phyloP scores from a whole-genome alignment of 2,797 vertebrate genomes.

The Tolypeutes matacus region DNA sequence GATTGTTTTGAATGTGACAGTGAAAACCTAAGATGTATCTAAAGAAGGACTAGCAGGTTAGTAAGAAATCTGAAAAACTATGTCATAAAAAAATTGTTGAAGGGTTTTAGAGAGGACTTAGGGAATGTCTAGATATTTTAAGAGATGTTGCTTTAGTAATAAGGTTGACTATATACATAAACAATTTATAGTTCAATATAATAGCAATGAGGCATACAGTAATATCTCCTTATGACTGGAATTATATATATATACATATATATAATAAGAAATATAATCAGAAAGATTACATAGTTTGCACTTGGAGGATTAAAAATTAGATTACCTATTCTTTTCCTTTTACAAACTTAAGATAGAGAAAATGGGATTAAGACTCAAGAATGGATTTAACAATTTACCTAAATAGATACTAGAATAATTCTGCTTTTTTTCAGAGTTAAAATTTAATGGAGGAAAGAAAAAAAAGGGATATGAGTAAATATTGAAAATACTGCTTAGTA shows the following conservation, averaged over 20 bases:
- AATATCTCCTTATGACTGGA: neutral
- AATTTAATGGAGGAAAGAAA: neutral
- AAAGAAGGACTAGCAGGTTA: neutral
- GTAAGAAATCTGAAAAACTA: neutral
- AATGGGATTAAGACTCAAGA: neutral
- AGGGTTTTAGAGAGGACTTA: neutral
- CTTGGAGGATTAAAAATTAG: neutral
- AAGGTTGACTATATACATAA: neutral
- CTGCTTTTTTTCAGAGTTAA: neutral
- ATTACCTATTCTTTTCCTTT: neutral
- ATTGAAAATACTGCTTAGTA: neutral
- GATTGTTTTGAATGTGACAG: neutral
- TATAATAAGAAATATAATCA: neutral
- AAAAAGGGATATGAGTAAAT: neutral
- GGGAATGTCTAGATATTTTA: neutral
- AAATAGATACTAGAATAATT: neutral
- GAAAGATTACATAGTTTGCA: neutral
- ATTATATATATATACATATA: neutral
- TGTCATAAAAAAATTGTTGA: neutral
- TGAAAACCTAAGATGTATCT: neutral
- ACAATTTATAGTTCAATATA: neutral
- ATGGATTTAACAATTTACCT: neutral
- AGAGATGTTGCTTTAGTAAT: neutral
- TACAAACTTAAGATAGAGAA: constrained; percentile 35
- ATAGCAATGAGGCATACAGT: neutral